Evolutionary conservation across 1,140 invertebrate species (phyloP), one percentile per base, ranked within the genome.

Genomic region (Rhynchophorus ferrugineus): DNA sequence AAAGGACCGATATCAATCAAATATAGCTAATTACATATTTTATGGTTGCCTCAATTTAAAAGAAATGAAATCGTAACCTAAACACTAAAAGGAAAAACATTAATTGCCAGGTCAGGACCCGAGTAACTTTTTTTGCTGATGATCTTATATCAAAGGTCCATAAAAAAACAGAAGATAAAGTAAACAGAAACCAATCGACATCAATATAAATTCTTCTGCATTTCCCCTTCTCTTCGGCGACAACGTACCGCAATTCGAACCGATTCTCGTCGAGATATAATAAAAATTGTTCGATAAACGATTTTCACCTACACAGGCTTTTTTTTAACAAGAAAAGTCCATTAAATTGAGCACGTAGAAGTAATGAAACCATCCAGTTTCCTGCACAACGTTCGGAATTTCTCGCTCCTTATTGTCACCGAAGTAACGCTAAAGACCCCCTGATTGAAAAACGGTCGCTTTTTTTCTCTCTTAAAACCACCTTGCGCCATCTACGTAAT

Each of bases 281-380:
- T 61, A 59, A n/a, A n/a, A 59, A 61, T 60, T 51, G 56, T 48
- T 56, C 58, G 58, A 58, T 57, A 58, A 59, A 60, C 57, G 61
- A 56, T 63, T 58, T 59, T 63, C 61, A 63, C 62, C 62, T 63
- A 55, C 46, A 55, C 41, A 61, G 60, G 56, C 62, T 61, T 60
- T 63, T 61, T n/a, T 59, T 58, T 56, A 60, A 63, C 60, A 63
- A 63, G 62, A 61, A 63, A 63, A 63, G 55, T 63, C 62, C 62
- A 63, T 63, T 63, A 63, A 63, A 61, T 61, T 57, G 62, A 61
- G 62, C 62, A 63, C 62, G 62, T 63, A 63, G 60, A 54, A 52
- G 62, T 61, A 63, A 61, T 63, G 59, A 63, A 63, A 60, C 59
- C 60, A 54, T 60, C 56, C 50, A 58, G 60, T 54, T 61, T 60